These are phyloP conservation scores for Sciurus vulgaris DNA, from an alignment of 2,797 vertebrate genomes.

Conservation along the genomic window DNA sequence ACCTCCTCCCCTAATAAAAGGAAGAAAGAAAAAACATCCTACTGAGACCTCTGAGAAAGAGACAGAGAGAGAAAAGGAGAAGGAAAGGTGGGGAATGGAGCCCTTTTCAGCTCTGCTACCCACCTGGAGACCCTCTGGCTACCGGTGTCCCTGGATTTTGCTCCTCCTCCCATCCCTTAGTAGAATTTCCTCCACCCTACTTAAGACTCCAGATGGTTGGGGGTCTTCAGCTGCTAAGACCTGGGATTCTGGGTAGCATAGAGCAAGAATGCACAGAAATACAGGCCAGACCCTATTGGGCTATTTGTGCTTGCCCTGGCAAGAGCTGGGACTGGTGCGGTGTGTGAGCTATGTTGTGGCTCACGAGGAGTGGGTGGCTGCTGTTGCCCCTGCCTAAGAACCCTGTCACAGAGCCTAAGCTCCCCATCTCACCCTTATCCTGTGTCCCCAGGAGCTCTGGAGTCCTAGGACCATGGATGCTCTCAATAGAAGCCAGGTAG, in stretches of 20 bases:
- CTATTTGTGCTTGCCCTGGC: slow-evolving; percentile 26
- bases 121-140: not conserved
- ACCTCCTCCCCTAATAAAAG: no score
- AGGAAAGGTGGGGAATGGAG: not conserved
- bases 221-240: not conserved
- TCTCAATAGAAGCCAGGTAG: slow-evolving; percentile 87
- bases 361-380: not conserved
- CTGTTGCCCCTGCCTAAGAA: not conserved
- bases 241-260: not conserved
- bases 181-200: not conserved
- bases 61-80: not conserved
- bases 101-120: not conserved
- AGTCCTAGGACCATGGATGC: slow-evolving; percentile 90
- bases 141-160: not conserved
- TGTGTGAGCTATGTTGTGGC: not conserved
- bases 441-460: slow-evolving; percentile 69
- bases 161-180: not conserved
- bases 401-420: not conserved
- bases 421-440: not conserved
- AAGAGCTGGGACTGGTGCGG: not conserved
- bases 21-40: no score
- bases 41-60: slow-evolving; percentile 32
- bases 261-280: not conserved
- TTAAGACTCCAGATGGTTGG: not conserved
- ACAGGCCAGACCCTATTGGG: not conserved